Conservation (phyloP, 2,888 invertebrate species). For the Catocala fraxini region DNA sequence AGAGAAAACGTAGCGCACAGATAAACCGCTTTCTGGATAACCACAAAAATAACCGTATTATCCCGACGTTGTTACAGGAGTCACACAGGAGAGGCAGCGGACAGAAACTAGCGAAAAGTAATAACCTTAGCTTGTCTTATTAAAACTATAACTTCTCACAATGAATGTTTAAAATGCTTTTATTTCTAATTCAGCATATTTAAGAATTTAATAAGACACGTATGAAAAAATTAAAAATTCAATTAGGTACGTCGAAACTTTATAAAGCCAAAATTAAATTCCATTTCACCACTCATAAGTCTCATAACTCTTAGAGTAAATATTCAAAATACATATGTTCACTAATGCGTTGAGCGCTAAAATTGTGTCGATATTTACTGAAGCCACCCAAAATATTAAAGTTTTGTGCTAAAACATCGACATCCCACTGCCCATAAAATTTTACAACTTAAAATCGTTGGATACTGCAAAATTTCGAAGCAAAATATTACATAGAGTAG, state of each 20-base stretch:
- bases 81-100: too few relatives aligned
- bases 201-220: too few relatives aligned
- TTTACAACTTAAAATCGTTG: constrained; percentile 57
- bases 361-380: constrained; percentile 46
- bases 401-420: constrained; percentile 37
- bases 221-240: too few relatives aligned
- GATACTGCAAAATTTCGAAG: constrained; percentile 48
- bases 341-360: constrained; percentile 30
- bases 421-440: constrained; percentile 51
- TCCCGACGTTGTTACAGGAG: too few relatives aligned
- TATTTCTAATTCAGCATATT: too few relatives aligned
- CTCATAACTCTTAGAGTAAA: constrained; percentile 21
- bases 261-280: background rate
- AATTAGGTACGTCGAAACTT: background rate
- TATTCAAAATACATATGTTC: constrained; percentile 45
- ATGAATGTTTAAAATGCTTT: too few relatives aligned
- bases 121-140: too few relatives aligned
- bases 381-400: constrained; percentile 50
- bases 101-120: too few relatives aligned
- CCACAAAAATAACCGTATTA: too few relatives aligned
- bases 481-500: constrained; percentile 35
- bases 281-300: background rate
- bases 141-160: too few relatives aligned
- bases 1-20: too few relatives aligned
- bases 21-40: too few relatives aligned